Evolutionary conservation across 2,113 vertebrate genomes (phyloP).

Genomic region (Cavia aperea): DNA sequence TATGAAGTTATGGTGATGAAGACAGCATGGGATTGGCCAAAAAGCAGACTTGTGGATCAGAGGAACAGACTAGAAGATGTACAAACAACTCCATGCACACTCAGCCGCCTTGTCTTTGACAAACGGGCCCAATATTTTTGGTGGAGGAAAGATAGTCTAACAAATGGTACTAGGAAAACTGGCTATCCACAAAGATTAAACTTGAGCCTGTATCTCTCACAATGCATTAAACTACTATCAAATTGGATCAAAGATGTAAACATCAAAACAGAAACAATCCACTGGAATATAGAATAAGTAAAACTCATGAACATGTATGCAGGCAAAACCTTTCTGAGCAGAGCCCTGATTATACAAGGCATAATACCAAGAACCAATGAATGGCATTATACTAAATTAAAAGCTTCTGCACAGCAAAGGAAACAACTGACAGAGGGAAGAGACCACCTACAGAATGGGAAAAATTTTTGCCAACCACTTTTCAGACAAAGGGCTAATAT

Average conservation of each 20-base stretch:
- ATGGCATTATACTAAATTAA: not conserved
- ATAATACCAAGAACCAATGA: not conserved
- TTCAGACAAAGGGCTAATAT: not conserved
- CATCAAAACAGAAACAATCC: not conserved
- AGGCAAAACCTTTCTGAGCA: not conserved
- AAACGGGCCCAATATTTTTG: not conserved
- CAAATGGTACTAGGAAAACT: not conserved
- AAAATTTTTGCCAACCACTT: not conserved
- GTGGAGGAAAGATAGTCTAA: not conserved
- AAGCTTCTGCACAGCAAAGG: not conserved
- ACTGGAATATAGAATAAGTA: not conserved
- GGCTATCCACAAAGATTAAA: not conserved
- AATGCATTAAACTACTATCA: not conserved
- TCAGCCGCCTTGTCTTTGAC: not conserved
- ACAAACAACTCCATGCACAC: not conserved
- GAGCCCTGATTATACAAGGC: not conserved
- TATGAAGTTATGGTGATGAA: not conserved
- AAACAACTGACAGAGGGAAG: not conserved
- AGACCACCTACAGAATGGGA: not conserved
- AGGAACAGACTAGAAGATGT: not conserved
- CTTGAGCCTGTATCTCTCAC: not conserved
- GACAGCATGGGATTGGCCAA: not conserved
- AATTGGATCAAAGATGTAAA: not conserved
- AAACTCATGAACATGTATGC: not conserved
- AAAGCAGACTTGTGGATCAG: not conserved